A percentile compares a stretch with the other conserved stretches of the same genome.
Evolutionary conservation across 2,113 vertebrate species (phyloP).

Genomic region (Macquaria australasica): DNA sequence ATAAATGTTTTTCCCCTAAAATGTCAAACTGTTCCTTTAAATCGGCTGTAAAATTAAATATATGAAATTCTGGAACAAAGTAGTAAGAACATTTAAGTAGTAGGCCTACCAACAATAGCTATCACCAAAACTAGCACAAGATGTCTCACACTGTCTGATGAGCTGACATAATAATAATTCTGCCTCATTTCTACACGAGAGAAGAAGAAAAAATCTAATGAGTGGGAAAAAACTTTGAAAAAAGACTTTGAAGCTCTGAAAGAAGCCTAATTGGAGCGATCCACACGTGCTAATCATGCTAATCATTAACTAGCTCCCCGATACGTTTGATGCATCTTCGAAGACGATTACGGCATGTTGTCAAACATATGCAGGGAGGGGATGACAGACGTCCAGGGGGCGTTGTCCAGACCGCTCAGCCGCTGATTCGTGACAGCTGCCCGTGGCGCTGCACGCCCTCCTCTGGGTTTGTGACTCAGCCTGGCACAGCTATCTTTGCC

Average conservation of each 20-base stretch:
- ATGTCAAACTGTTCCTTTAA: too few species aligned
- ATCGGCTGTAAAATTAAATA: too few species aligned
- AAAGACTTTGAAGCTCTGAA: neutral
- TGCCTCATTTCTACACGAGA: neutral
- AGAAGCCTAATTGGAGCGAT: constrained; percentile 22
- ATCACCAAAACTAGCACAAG: too few species aligned
- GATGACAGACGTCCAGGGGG: constrained; percentile 33
- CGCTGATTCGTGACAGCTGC: constrained; percentile 47
- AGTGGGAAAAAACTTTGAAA: neutral
- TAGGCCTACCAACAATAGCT: too few species aligned
- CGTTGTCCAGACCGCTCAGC: constrained; percentile 62
- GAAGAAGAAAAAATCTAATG: neutral
- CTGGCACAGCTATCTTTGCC: constrained; percentile 43
- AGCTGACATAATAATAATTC: neutral
- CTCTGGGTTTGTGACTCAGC: constrained; percentile 43
- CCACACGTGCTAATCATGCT: constrained; percentile 20
- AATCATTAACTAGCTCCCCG: constrained; percentile 13
- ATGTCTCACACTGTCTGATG: too few species aligned
- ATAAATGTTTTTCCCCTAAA: too few species aligned
- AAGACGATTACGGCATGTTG: constrained; percentile 13
- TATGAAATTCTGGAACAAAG: too few species aligned
- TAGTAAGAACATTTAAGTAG: too few species aligned
- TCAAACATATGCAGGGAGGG: constrained; percentile 44
- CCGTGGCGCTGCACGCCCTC: constrained; percentile 35
- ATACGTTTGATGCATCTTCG: neutral